phyloP scores from a whole-genome alignment of 1,140 invertebrate species.

The Ylistrum balloti region DNA sequence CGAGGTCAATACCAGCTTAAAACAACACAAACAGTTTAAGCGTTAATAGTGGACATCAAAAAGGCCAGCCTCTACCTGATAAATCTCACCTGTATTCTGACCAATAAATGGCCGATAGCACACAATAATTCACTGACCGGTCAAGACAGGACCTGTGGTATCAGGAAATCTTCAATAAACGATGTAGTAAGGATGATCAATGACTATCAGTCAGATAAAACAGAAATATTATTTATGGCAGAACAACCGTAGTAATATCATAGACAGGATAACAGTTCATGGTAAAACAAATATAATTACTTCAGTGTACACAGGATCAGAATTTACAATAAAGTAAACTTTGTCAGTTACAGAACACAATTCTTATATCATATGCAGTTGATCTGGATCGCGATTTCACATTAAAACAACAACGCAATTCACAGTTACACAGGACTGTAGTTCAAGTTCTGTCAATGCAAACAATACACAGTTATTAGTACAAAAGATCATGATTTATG shows the following conservation, averaged over 20 bases:
- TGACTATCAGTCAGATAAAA: conserved; percentile 28
- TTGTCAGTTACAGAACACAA: too few species aligned
- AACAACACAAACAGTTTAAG: conserved; percentile 24
- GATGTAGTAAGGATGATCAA: background rate
- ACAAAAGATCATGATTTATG: too few species aligned
- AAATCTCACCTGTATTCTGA: background rate
- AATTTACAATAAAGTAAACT: background rate
- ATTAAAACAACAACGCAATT: too few species aligned
- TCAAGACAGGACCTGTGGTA: background rate
- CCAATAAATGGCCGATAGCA: conserved; percentile 21
- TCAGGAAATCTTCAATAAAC: conserved; percentile 5
- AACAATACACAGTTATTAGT: too few species aligned
- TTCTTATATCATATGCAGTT: too few species aligned
- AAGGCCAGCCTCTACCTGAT: conserved; percentile 11
- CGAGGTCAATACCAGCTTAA: background rate
- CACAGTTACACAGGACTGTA: too few species aligned
- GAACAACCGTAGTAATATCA: background rate
- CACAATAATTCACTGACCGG: background rate
- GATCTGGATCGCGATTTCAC: too few species aligned
- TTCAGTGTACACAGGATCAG: background rate
- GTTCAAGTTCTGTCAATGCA: too few species aligned
- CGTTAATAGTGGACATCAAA: conserved; percentile 2
- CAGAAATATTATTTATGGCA: background rate
- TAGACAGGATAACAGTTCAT: background rate
- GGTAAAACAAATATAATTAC: background rate